These are phyloP conservation scores for Clunio marinus DNA, from an alignment of 2,888 invertebrate species.

Conservation along the genomic window DNA sequence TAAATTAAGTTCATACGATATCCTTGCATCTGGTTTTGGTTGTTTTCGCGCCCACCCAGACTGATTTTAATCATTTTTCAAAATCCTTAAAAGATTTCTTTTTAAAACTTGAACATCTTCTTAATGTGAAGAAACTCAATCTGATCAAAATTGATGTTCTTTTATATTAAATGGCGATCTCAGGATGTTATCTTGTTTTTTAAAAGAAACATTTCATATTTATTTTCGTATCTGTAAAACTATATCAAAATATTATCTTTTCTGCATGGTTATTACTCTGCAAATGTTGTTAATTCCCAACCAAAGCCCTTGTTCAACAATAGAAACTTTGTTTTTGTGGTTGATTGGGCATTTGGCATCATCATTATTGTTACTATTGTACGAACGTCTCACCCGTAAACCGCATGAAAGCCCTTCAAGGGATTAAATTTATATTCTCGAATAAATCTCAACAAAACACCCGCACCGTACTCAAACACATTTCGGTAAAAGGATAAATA, in stretches of 20 bases:
- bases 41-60: constrained; percentile 16
- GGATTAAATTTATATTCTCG: constrained; percentile 29
- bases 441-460: not conserved
- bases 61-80: too few species aligned
- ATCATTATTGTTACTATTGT: not conserved
- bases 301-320: not conserved
- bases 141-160: too few species aligned
- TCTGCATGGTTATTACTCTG: not conserved
- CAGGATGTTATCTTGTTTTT: too few species aligned
- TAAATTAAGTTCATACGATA: constrained; percentile 3
- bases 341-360: not conserved
- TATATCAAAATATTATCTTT: constrained; percentile 9
- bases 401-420: constrained; percentile 4
- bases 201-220: not conserved
- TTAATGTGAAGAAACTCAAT: not conserved
- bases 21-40: constrained; percentile 10
- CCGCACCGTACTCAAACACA: not conserved
- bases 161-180: too few species aligned
- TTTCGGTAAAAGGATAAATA: not conserved
- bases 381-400: constrained; percentile 21
- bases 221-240: not conserved
- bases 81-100: not conserved
- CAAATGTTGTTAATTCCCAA: not conserved
- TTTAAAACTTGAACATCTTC: too few species aligned
- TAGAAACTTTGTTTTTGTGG: constrained; percentile 4